Percentiles rank a stretch among this genome's conserved stretches.
Conservation (phyloP, 53 echinoderm and acorn worm species). For the Arbacia lixula region DNA sequence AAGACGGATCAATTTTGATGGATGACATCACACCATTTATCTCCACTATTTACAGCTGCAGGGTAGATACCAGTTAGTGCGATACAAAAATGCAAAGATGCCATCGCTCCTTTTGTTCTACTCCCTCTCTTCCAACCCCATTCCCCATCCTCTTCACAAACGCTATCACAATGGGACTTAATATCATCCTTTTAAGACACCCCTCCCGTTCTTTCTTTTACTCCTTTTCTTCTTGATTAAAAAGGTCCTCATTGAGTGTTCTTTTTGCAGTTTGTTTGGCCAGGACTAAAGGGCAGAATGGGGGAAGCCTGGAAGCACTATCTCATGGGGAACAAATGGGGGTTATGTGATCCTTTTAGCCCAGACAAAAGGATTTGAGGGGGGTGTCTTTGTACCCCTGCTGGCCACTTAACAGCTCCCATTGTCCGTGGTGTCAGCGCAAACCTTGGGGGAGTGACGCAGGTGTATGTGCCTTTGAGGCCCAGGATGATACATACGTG, state of each 20-base stretch:
- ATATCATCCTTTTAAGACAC: slow-evolving; percentile 11
- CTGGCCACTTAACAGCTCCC: slow-evolving; percentile 33
- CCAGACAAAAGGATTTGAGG: slow-evolving; percentile 15
- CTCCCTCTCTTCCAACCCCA: neutral
- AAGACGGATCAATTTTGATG: too few relatives aligned
- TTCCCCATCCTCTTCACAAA: neutral
- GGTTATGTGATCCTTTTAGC: slow-evolving; percentile 20
- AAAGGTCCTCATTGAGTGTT: slow-evolving; percentile 4
- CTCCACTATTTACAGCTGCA: too few relatives aligned
- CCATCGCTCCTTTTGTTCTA: too few relatives aligned
- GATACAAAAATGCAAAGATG: too few relatives aligned
- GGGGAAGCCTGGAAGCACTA: slow-evolving; percentile 23
- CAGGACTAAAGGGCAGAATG: slow-evolving; percentile 40
- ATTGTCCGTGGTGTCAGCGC: slow-evolving; percentile 9
- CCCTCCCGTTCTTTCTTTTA: too few relatives aligned
- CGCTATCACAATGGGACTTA: slow-evolving; percentile 16
- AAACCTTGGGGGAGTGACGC: neutral
- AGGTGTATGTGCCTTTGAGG: slow-evolving; percentile 19
- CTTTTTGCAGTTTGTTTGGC: slow-evolving; percentile 15
- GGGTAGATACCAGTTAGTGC: too few relatives aligned
- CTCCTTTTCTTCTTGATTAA: neutral
- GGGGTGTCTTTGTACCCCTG: neutral
- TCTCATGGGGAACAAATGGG: slow-evolving; percentile 45
- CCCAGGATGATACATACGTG: too few relatives aligned
- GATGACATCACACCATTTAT: too few relatives aligned